Conservation (phyloP, 2,888 invertebrate species). For the Ichneumon xanthorius region DNA sequence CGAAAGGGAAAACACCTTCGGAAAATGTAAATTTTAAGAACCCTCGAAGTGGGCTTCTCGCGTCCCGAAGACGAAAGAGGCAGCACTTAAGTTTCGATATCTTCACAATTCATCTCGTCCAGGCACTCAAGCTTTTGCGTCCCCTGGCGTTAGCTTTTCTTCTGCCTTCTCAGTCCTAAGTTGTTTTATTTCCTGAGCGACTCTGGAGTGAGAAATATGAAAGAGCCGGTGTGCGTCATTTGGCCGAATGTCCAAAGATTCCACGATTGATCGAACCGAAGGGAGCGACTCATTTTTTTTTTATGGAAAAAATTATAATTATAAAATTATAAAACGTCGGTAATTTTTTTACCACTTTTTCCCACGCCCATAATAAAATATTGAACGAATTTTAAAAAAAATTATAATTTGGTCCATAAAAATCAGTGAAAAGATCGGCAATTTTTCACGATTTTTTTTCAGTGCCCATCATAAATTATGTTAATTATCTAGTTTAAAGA, state of each 20-base stretch:
- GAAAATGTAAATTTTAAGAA: background rate
- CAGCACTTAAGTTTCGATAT: slow-evolving; percentile 15
- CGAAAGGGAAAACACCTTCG: background rate
- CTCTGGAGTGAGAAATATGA: background rate
- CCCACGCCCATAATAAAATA: no score
- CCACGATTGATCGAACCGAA: no score
- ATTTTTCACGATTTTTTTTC: background rate
- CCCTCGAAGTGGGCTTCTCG: background rate
- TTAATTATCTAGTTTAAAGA: slow-evolving; percentile 18
- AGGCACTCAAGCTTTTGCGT: background rate
- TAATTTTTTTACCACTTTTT: no score
- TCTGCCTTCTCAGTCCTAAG: background rate
- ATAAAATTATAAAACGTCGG: no score
- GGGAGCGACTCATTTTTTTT: no score
- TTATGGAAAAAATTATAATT: no score
- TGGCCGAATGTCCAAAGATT: no score
- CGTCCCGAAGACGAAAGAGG: background rate
- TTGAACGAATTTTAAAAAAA: background rate
- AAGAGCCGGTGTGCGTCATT: background rate
- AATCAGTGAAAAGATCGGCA: no score
- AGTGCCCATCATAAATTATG: background rate
- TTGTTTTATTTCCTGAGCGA: background rate
- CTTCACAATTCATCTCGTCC: background rate
- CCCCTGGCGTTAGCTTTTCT: background rate
- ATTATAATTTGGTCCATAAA: no score